A percentile compares a stretch with the other conserved stretches of the same genome.
These are phyloP conservation scores for Boleophthalmus pectinirostris DNA, from an alignment of 2,113 vertebrate species.

Conservation along the genomic window DNA sequence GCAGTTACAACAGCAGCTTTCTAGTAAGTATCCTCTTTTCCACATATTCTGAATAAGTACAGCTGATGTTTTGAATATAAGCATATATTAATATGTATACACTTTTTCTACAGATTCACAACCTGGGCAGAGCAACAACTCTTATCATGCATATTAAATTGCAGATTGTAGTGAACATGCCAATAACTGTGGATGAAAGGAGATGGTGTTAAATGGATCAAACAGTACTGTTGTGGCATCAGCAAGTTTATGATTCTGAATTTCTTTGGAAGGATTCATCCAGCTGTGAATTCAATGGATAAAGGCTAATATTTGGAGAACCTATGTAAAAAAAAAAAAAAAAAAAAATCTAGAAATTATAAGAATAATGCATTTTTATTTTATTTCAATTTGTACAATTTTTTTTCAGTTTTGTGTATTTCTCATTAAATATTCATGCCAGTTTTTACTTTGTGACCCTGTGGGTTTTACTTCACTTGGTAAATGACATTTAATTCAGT, in stretches of 20 bases:
- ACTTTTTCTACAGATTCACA: constrained; percentile 83
- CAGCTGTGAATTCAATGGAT: constrained; percentile 60
- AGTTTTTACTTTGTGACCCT: constrained; percentile 67
- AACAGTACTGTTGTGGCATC: constrained; percentile 32
- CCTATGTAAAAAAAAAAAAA: constrained; percentile 72
- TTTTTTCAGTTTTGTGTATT: constrained; percentile 81
- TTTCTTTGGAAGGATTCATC: constrained; percentile 42
- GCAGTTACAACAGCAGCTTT: constrained; percentile 97
- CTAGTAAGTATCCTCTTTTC: constrained; percentile 81
- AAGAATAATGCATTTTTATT: constrained; percentile 78
- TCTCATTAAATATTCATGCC: constrained; percentile 81
- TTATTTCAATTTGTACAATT: constrained; percentile 82
- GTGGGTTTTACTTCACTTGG: constrained; percentile 26
- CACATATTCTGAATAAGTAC: background rate
- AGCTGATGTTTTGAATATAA: background rate
- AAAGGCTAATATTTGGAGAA: constrained; percentile 63
- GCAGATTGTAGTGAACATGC: background rate
- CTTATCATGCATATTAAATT: constrained; percentile 69
- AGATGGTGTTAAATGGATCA: background rate
- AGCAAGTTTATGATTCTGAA: constrained; percentile 55
- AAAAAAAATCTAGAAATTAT: constrained; percentile 73
- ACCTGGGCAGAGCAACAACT: constrained; percentile 90
- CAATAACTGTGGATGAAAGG: background rate
- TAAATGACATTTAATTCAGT: constrained; percentile 2
- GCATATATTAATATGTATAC: background rate